Base-by-base conservation (phyloP, 2,888 invertebrate genomes). In the Meandrusa payeni region DNA sequence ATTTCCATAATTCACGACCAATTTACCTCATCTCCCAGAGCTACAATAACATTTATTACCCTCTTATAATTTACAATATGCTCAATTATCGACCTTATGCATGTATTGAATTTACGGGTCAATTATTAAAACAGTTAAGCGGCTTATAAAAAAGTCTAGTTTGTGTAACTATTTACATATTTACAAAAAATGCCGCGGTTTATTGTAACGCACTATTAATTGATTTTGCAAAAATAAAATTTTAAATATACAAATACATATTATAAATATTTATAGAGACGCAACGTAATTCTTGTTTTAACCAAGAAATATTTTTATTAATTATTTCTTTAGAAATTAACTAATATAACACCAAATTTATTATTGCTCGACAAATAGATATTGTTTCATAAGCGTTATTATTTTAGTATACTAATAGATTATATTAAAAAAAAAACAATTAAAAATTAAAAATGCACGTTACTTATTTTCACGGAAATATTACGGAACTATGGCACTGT, bases 151-250 rank as follows among this genome's bases (percentile, higher is more conserved):
- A 77, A 75, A 75, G 70, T 60, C 67, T 77, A 77, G 47, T 54
- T 68, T 76, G 73, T 46, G 57, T 59, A 64, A 59, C 55, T 81
- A 78, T 85, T 54, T 85, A 86, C 80, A 80, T 82, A 82, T 82
- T 39, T 45, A 45, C 44, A 45, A 34, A 45, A 42, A 54, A 50
- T 56, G 48, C 29, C 38, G 34, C 41, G 37, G 22, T 13, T 41
- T 41, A 39, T 15, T 38, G 23, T 41, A 38, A 41, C 24, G 41
- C 46, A 42, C 40, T 11, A 24, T 9, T n/a, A 27, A 2, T 27
- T 5, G 2, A 11, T 10, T 9, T 24, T 24, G 9, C 24, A 24
- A n/a, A n/a, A n/a, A n/a, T n/a, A n/a, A n/a, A n/a, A n/a, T n/a
- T n/a, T n/a, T n/a, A n/a, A n/a, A n/a, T n/a, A n/a, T n/a, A n/a